These are phyloP conservation scores for Branchinecta lynchi DNA, from an alignment of 1,140 invertebrate species.

Conservation along the genomic window DNA sequence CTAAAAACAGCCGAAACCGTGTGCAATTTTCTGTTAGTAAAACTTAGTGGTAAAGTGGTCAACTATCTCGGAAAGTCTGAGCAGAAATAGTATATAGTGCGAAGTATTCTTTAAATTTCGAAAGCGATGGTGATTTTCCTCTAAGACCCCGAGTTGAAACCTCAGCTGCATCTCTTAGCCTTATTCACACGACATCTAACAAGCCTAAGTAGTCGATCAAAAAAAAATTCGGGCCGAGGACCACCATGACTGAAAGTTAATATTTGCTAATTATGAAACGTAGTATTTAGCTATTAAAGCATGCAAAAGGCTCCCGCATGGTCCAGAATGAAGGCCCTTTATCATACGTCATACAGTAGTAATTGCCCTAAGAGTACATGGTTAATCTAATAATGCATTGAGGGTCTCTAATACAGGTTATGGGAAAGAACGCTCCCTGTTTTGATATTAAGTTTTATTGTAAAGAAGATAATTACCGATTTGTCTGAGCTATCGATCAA, in stretches of 20 bases:
- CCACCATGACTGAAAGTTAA: conserved; percentile 6
- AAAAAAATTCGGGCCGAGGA: background rate
- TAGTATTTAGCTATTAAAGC: conserved; percentile 11
- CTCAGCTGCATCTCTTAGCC: background rate
- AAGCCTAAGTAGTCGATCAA: background rate
- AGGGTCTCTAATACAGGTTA: conserved; percentile 7
- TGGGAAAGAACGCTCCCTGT: background rate
- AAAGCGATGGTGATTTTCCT: too few relatives aligned
- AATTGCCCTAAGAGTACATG: background rate
- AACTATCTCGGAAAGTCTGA: too few relatives aligned
- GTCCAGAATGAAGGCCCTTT: background rate
- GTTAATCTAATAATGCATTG: conserved; percentile 9
- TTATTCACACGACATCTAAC: background rate
- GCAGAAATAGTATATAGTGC: too few relatives aligned
- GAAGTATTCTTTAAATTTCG: too few relatives aligned
- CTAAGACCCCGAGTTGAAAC: too few relatives aligned
- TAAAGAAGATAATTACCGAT: background rate
- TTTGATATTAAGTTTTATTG: background rate
- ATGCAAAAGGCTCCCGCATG: conserved; percentile 1
- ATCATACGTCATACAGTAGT: conserved; percentile 9
- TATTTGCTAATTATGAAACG: conserved; percentile 5
- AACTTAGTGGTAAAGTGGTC: too few relatives aligned
- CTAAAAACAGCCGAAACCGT: too few relatives aligned
- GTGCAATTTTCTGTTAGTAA: too few relatives aligned
- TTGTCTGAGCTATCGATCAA: background rate